Percentiles rank a stretch among this genome's conserved stretches.
phyloP scores from a whole-genome alignment of 2,113 vertebrate genomes.

The Rhabdornis inornatus region DNA sequence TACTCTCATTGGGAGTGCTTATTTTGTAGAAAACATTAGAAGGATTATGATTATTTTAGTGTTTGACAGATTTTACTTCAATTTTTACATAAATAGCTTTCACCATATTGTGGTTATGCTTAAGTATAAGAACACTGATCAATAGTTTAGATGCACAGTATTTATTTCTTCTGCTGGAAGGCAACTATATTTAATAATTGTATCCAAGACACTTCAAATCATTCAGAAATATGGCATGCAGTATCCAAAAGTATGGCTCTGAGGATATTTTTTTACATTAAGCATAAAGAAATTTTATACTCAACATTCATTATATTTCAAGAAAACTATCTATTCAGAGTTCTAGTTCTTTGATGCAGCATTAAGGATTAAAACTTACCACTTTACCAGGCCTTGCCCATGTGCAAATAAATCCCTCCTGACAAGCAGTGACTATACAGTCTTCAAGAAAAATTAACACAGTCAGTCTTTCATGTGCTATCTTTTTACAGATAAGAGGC shows the following conservation, averaged over 20 bases:
- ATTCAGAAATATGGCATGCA: slow-evolving; percentile 84
- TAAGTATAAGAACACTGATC: slow-evolving; percentile 67
- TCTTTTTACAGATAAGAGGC: slow-evolving; percentile 99
- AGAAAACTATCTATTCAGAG: slow-evolving; percentile 74
- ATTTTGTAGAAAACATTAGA: slow-evolving; percentile 17
- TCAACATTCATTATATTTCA: slow-evolving; percentile 78
- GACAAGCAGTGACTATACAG: slow-evolving; percentile 99
- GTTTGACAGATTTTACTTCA: slow-evolving; percentile 45
- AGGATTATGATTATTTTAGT: slow-evolving; percentile 36
- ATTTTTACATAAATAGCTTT: slow-evolving; percentile 58
- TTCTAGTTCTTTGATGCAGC: slow-evolving; percentile 77
- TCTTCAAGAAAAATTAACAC: slow-evolving; percentile 99
- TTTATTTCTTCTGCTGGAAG: slow-evolving; percentile 75
- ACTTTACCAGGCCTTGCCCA: slow-evolving; percentile 99
- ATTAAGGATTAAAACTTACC: slow-evolving; percentile 92
- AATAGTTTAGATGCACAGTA: slow-evolving; percentile 63
- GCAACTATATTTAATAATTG: slow-evolving; percentile 73
- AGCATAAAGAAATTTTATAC: slow-evolving; percentile 78
- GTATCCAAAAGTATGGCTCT: slow-evolving; percentile 86
- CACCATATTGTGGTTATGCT: slow-evolving; percentile 63
- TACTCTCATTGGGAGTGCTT: slow-evolving; percentile 2
- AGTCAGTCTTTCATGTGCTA: slow-evolving; percentile 97
- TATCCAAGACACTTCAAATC: slow-evolving; percentile 81
- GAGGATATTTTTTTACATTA: slow-evolving; percentile 79
- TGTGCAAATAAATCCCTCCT: slow-evolving; percentile 99